These are phyloP conservation scores for Montipora cactus DNA, from an alignment of 64 coral and sea anemone genomes.

Conservation along the genomic window DNA sequence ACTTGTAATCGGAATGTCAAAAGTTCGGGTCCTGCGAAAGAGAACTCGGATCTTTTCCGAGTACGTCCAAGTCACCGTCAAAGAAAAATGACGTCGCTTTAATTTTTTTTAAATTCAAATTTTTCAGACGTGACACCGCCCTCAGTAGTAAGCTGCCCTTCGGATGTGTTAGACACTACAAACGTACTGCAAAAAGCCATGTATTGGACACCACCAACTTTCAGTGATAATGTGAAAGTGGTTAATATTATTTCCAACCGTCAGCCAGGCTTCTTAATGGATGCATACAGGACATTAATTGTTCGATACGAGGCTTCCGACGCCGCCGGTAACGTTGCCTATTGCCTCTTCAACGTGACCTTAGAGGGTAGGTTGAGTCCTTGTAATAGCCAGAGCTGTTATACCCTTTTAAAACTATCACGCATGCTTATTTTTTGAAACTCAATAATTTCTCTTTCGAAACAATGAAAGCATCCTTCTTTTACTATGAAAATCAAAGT, in stretches of 20 bases:
- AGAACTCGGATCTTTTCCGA: no score
- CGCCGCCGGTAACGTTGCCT: conserved; percentile 76
- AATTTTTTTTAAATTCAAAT: neutral
- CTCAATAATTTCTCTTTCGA: no score
- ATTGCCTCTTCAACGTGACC: conserved; percentile 84
- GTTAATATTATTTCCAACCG: conserved; percentile 62
- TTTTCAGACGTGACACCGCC: conserved; percentile 85
- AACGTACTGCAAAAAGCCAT: conserved; percentile 19
- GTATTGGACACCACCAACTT: conserved; percentile 78
- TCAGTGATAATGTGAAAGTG: conserved; percentile 93
- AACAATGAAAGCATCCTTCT: no score
- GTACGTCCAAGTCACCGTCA: no score
- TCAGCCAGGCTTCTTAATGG: conserved; percentile 76
- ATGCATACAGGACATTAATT: conserved; percentile 69
- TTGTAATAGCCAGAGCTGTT: neutral
- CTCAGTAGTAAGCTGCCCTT: conserved; percentile 57
- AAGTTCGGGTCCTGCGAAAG: no score
- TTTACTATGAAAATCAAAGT: no score
- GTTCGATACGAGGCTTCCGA: conserved; percentile 85
- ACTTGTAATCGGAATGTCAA: no score
- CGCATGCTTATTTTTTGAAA: no score
- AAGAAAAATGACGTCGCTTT: neutral
- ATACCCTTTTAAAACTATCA: no score
- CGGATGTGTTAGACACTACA: conserved; percentile 8
- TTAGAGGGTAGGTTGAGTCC: conserved; percentile 46